Evolutionary conservation across 2,113 vertebrate genomes (phyloP).

Genomic region (Ctenomys sociabilis): DNA sequence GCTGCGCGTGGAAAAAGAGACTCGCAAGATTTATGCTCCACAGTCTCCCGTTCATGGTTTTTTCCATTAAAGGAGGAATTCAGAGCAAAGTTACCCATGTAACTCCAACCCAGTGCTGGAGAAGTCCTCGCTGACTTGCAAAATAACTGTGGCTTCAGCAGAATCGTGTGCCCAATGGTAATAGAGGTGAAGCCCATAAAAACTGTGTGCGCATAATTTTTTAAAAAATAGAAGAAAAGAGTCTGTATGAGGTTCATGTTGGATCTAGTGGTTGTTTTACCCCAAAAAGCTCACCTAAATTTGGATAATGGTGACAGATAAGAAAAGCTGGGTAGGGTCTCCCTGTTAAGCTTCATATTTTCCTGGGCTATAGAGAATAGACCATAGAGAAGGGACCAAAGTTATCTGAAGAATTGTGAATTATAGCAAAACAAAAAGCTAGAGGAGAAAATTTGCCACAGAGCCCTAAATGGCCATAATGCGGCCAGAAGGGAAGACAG

Average conservation of each 20-base stretch:
- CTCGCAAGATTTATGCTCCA: constrained; percentile 75
- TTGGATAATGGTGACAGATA: not conserved
- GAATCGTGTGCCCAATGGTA: constrained; percentile 61
- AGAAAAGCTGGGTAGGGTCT: not conserved
- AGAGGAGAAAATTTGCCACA: not conserved
- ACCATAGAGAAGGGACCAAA: not conserved
- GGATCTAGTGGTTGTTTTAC: not conserved
- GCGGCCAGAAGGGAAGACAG: not conserved
- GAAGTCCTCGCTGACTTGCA: constrained; percentile 80
- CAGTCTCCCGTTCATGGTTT: constrained; percentile 51
- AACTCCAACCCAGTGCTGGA: constrained; percentile 72
- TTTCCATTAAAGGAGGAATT: constrained; percentile 70
- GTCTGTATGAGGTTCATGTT: not conserved
- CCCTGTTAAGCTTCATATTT: not conserved
- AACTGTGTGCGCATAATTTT: constrained; percentile 27
- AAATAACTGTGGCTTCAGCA: constrained; percentile 79
- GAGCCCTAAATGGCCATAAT: not conserved
- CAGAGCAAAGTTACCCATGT: constrained; percentile 80
- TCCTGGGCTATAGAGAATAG: not conserved
- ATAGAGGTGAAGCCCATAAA: constrained; percentile 76
- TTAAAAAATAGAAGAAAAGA: constrained; percentile 37
- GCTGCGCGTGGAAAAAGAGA: not conserved
- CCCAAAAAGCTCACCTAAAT: not conserved
- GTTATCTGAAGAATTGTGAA: not conserved
- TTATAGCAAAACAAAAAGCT: not conserved